These are phyloP conservation scores for Pollenia angustigena DNA, from an alignment of 2,888 invertebrate species.

Conservation along the genomic window DNA sequence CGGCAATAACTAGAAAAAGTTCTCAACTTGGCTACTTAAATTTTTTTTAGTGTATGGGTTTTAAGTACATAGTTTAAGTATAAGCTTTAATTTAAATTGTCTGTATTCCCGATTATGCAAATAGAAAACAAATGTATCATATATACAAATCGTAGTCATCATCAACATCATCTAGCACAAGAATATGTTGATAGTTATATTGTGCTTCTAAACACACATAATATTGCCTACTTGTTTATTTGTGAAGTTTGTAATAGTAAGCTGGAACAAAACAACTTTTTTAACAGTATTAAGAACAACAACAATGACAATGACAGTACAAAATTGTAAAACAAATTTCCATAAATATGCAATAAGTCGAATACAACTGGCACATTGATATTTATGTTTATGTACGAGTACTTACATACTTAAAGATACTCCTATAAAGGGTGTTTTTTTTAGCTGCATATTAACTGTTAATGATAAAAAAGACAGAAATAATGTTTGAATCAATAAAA, in stretches of 20 bases:
- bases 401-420: too few species aligned
- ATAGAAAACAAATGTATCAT: constrained; percentile 38
- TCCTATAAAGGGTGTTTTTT: too few species aligned
- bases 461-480: too few species aligned
- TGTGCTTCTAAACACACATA: background rate
- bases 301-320: constrained; percentile 38
- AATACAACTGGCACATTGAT: constrained; percentile 32
- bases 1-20: too few species aligned
- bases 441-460: too few species aligned
- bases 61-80: background rate
- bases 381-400: background rate
- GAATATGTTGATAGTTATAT: background rate
- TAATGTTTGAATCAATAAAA: too few species aligned
- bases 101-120: constrained; percentile 1
- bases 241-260: constrained; percentile 16
- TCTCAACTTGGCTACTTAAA: background rate
- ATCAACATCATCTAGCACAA: background rate
- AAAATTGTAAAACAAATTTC: constrained; percentile 60
- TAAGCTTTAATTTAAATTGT: background rate
- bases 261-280: constrained; percentile 42
- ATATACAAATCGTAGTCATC: constrained; percentile 45
- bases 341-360: constrained; percentile 68
- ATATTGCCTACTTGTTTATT: background rate
- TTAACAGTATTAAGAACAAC: constrained; percentile 39
- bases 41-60: constrained; percentile 2